Percentiles rank a stretch among this genome's conserved stretches.
phyloP scores from a whole-genome alignment of 1,140 invertebrate genomes.

The Drosophila rufa region DNA sequence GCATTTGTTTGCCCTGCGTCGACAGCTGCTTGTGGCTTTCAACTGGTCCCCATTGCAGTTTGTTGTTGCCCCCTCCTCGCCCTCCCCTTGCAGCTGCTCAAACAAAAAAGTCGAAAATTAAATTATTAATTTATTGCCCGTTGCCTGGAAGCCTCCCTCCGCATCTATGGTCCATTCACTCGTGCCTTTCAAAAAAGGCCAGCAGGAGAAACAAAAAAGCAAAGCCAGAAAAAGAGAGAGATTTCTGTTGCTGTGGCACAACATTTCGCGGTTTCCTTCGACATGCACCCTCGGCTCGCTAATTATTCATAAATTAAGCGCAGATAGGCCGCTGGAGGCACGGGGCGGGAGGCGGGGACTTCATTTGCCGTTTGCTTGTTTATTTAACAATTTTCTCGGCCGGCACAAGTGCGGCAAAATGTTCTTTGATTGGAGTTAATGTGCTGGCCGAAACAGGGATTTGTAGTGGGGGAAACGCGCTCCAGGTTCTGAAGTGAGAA shows the following conservation, averaged over 20 bases:
- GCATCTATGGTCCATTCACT: constrained; percentile 51
- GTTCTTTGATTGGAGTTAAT: constrained; percentile 82
- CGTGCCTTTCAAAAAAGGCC: constrained; percentile 15
- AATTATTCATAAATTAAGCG: constrained; percentile 84
- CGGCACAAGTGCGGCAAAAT: constrained; percentile 77
- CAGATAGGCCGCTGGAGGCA: constrained; percentile 34
- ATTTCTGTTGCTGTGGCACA: constrained; percentile 50
- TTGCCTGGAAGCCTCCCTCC: constrained; percentile 32
- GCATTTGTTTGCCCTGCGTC: constrained; percentile 70
- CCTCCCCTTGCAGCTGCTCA: constrained; percentile 14
- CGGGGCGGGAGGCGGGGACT: constrained; percentile 8
- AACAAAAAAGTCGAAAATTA: constrained; percentile 83
- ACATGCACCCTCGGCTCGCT: constrained; percentile 59
- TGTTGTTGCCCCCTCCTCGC: constrained; percentile 43
- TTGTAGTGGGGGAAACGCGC: background rate
- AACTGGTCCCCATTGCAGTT: constrained; percentile 48
- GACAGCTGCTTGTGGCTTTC: constrained; percentile 68
- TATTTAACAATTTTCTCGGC: constrained; percentile 69
- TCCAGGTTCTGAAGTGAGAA: background rate
- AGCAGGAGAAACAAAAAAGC: constrained; percentile 30
- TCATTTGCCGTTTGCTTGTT: constrained; percentile 67
- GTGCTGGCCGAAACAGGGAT: constrained; percentile 34
- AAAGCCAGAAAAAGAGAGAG: constrained; percentile 28
- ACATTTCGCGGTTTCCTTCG: constrained; percentile 65
- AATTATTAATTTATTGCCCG: constrained; percentile 84